Conservation (phyloP, 2,888 invertebrate species). For the Auanema sp. region DNA sequence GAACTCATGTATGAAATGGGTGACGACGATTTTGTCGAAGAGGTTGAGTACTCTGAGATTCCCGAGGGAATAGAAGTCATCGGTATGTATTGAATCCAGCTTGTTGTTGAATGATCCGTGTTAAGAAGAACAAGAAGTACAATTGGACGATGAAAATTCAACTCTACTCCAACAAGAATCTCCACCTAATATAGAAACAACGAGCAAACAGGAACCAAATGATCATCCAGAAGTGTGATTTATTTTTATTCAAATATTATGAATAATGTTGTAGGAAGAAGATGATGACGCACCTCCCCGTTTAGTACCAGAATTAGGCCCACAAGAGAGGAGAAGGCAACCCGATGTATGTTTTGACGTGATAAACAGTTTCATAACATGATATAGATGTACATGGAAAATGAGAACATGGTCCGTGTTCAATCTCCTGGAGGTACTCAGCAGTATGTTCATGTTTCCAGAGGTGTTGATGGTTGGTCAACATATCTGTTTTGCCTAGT, state of each 20-base stretch:
- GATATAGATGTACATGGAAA: conserved; percentile 9
- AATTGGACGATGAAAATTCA: conserved; percentile 1
- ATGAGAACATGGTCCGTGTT: conserved; percentile 13
- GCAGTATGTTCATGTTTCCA: conserved; percentile 12
- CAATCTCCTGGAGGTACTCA: conserved; percentile 26
- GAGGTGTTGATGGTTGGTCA: conserved; percentile 15
- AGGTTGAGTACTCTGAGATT: conserved; percentile 3
- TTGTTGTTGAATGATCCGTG: background rate
- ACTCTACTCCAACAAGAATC: background rate
- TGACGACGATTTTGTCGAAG: conserved; percentile 7
- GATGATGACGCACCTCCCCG: conserved; percentile 38
- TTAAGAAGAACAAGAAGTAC: conserved; percentile 5
- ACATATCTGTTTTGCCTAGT: too few species aligned
- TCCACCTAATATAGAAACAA: conserved; percentile 4
- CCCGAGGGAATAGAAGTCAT: conserved; percentile 2
- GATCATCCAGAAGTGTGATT: background rate
- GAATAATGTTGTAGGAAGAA: conserved; percentile 19
- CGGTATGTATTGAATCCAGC: background rate
- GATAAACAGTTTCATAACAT: background rate
- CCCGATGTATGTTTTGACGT: conserved; percentile 1
- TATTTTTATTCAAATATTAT: background rate
- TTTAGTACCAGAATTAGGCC: conserved; percentile 30
- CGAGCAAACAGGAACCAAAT: conserved; percentile 4
- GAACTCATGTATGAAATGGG: conserved; percentile 6
- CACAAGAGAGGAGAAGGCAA: conserved; percentile 7